Evolutionary conservation across 2,797 vertebrate species (phyloP), one percentile per base, ranked within the genome.

Genomic region (Myotis planiceps): DNA sequence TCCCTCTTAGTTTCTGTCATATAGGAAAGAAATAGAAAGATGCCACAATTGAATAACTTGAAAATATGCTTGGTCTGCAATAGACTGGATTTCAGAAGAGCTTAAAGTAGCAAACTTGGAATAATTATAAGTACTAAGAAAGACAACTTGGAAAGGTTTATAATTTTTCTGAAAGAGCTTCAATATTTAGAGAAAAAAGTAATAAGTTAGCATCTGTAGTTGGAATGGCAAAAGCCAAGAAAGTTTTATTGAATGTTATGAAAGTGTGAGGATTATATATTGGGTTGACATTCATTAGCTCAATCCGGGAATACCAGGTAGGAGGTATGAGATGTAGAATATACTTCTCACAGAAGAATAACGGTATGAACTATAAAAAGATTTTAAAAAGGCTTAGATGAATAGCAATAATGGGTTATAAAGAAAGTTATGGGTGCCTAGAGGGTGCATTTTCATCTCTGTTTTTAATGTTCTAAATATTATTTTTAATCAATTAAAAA

Each of bases 1-100:
- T 91, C 81, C n/a, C 34, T 93, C 47, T 74, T 79, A 18, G 55
- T 71, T 90, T 79, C 75, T 92, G n/a, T 92, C 53, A 93, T 42
- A 55, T 23, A 53, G 27, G 66, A 88, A 89, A 83, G 42, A 87
- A 81, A 47, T 47, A 0, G n/a, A 42, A 72, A 83, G 34, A 75
- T 74, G 37, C 37, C 42, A 81, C 13, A 55, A 10, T 3, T 58
- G 39, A 92, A 32, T 58, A 69, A 69, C 2, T 68, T 90, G 25
- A 9, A 21, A 80, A 78, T 55, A 58, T 27, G 49, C 5, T 71
- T 83, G 34, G 37, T 71, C 6, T 90, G 13, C n/a, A 75, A 9
- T 58, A 72, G n/a, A 45, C 15, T 5, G 78, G 49, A 49, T 83
- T 47, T 82, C n/a, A 90, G 86, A 85, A 82, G 37, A 69, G 29